Percentiles rank a stretch among this genome's conserved stretches.
These are phyloP conservation scores for Lepidothrix coronata DNA, from an alignment of 2,113 vertebrate species.

Conservation along the genomic window DNA sequence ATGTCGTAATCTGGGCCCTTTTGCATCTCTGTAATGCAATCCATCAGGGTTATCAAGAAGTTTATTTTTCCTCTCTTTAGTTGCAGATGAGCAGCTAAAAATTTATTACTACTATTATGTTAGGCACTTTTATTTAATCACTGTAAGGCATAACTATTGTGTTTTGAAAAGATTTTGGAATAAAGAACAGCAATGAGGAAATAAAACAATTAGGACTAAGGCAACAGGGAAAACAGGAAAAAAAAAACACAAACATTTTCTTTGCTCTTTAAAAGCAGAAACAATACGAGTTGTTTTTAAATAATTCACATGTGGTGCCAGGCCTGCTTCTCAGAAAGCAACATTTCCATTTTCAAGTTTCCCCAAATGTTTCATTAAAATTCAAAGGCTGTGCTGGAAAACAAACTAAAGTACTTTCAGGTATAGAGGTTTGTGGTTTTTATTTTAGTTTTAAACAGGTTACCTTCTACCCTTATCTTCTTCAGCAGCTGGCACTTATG, in stretches of 20 bases:
- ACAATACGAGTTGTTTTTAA: neutral
- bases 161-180: neutral
- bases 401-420: constrained; percentile 22
- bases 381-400: constrained; percentile 34
- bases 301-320: constrained; percentile 28
- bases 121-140: neutral
- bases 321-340: constrained; percentile 18
- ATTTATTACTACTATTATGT: neutral
- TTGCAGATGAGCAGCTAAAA: neutral
- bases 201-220: neutral
- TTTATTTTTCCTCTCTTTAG: neutral
- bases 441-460: neutral
- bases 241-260: neutral
- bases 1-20: neutral
- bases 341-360: constrained; percentile 57
- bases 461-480: constrained; percentile 35
- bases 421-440: neutral
- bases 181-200: neutral
- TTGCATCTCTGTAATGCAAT: neutral
- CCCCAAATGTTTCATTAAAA: constrained; percentile 64
- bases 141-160: neutral
- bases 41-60: neutral
- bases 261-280: constrained; percentile 12
- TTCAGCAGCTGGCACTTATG: constrained; percentile 7
- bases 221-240: neutral